These are phyloP conservation scores for Lasioglossum malachurum DNA, from an alignment of 2,888 invertebrate species.

Conservation along the genomic window DNA sequence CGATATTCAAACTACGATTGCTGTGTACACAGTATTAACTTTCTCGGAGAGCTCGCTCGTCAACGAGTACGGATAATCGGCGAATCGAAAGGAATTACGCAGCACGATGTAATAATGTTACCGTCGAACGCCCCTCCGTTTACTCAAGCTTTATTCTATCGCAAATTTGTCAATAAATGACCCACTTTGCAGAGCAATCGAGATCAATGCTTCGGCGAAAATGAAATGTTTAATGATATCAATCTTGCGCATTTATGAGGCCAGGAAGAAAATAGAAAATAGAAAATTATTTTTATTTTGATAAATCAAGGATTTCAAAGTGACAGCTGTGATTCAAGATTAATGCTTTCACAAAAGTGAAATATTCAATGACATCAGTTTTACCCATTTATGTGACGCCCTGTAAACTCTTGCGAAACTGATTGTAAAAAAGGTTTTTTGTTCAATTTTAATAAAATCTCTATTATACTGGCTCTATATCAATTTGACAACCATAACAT, in stretches of 20 bases:
- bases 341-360: neutral
- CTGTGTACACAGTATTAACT: constrained; percentile 10
- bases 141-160: neutral
- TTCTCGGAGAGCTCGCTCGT: neutral
- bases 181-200: neutral
- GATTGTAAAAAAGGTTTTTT: too few species aligned
- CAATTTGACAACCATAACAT: too few species aligned
- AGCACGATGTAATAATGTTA: neutral
- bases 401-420: too few species aligned
- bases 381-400: too few species aligned
- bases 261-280: neutral
- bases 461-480: too few species aligned
- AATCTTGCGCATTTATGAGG: neutral
- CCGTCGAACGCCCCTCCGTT: neutral
- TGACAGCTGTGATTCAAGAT: too few species aligned
- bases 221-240: neutral
- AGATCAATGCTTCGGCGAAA: neutral
- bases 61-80: neutral
- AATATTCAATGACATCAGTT: neutral
- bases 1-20: neutral
- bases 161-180: neutral
- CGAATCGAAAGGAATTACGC: constrained; percentile 1
- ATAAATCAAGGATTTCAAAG: neutral
- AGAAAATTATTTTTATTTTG: neutral
- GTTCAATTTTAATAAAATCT: too few species aligned